Evolutionary conservation across 2,888 invertebrate genomes (phyloP), one percentile per base, ranked within the genome.

Genomic region (Drosophila tripunctata): DNA sequence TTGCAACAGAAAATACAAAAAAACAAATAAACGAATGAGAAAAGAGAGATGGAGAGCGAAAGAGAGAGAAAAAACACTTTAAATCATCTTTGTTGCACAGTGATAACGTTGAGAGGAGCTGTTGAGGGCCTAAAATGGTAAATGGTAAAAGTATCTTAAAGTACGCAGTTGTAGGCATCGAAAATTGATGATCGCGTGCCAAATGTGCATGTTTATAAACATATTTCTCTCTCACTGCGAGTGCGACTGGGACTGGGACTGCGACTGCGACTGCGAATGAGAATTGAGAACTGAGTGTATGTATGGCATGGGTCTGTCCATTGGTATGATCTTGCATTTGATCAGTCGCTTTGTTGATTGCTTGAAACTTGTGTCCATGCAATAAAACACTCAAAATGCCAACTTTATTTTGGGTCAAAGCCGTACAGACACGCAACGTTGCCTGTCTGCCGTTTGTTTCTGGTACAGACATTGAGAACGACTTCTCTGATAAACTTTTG

Each of bases 321-420:
- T 65, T 85, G 79, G 79, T 83, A 80, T 85, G 80, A 80, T 80
- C 80, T 85, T 85, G 80, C 81, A 86, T 86, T 81, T 86, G 86
- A 81, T 81, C 81, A 81, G 86, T 81, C 81, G 86, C 84, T 86
- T 86, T 86, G 82, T 85, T 84, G 87, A 83, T 85, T 85, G 83
- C 85, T 87, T 86, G 75, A 79, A 87, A 85, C 85, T 87, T 85
- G 79, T 87, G 87, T 85, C 86, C 84, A 82, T 87, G 87, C 84
- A 84, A 84, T 84, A 84, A 84, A 84, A 84, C 86, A 87, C 87
- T 85, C 83, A 87, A 85, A 83, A 82, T 87, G 84, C 86, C 87
- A 84, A 84, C 82, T 87, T 87, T 87, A 87, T 85, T 84, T 84
- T 85, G 80, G 87, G 85, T 87, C 84, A 87, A 82, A 87, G 83